These are phyloP conservation scores for Mugil cephalus DNA, from an alignment of 2,113 vertebrate species.

Conservation along the genomic window DNA sequence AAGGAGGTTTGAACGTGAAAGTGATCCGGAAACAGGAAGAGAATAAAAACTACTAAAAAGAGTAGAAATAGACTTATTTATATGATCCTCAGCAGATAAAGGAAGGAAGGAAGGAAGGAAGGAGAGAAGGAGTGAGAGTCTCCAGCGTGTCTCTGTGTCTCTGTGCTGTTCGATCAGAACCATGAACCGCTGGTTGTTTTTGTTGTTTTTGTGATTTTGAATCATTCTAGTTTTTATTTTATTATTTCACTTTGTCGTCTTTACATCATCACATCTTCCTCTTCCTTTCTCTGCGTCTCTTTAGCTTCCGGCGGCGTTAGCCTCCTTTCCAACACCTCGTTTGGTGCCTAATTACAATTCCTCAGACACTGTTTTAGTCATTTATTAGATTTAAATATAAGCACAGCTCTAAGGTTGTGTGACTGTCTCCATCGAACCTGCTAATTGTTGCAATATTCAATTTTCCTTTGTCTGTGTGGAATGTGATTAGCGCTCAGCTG, in stretches of 20 bases:
- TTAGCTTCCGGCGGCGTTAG: slow-evolving; percentile 39
- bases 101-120: too few species aligned
- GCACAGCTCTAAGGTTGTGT: slow-evolving; percentile 47
- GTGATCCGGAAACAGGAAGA: too few species aligned
- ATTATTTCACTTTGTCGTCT: background rate
- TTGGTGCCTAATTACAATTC: slow-evolving; percentile 70
- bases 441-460: slow-evolving; percentile 75
- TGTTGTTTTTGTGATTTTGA: too few species aligned
- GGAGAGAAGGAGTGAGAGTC: too few species aligned
- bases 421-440: slow-evolving; percentile 68
- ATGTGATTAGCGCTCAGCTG: slow-evolving; percentile 75
- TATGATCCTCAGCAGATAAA: too few species aligned
- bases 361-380: slow-evolving; percentile 73
- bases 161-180: too few species aligned
- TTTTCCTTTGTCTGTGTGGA: slow-evolving; percentile 68
- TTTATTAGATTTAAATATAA: slow-evolving; percentile 79
- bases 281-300: slow-evolving; percentile 11
- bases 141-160: background rate
- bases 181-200: too few species aligned
- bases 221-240: too few species aligned
- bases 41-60: too few species aligned
- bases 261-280: background rate
- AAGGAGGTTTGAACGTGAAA: too few species aligned
- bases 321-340: slow-evolving; percentile 51
- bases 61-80: too few species aligned